phyloP scores from a whole-genome alignment of 2,888 invertebrate genomes.

The Argynnis bischoffii region DNA sequence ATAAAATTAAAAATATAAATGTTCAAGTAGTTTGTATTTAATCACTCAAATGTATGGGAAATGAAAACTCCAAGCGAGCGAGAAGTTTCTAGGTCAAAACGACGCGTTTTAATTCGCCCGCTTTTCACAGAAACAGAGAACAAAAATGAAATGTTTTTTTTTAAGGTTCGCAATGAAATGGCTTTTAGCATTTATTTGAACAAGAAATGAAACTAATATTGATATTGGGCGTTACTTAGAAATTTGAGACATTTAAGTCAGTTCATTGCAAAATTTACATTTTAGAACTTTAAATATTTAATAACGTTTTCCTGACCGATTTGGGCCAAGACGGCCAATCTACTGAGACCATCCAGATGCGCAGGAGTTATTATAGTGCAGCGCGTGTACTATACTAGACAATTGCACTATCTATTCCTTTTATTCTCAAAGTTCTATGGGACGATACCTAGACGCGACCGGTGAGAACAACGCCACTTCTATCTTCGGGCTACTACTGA shows the following conservation, averaged over 20 bases:
- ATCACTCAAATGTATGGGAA: slow-evolving; percentile 20
- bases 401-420: no score
- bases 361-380: no score
- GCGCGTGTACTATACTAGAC: no score
- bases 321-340: no score
- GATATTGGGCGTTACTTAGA: not conserved
- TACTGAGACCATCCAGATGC: no score
- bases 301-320: no score
- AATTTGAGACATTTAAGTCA: not conserved
- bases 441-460: no score
- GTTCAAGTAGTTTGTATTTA: slow-evolving; percentile 3
- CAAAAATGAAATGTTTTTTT: slow-evolving; percentile 7
- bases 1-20: not conserved
- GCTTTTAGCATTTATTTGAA: slow-evolving; percentile 4
- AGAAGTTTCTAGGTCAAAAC: slow-evolving; percentile 25
- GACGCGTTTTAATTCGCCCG: slow-evolving; percentile 15
- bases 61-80: slow-evolving; percentile 9
- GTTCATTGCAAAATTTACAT: no score
- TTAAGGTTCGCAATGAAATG: not conserved
- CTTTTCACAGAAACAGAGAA: slow-evolving; percentile 12
- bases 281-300: no score
- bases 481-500: no score
- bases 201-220: not conserved
- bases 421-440: no score
- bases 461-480: no score